phyloP scores from a whole-genome alignment of 2,888 invertebrate species.

The Campoletis raptor region DNA sequence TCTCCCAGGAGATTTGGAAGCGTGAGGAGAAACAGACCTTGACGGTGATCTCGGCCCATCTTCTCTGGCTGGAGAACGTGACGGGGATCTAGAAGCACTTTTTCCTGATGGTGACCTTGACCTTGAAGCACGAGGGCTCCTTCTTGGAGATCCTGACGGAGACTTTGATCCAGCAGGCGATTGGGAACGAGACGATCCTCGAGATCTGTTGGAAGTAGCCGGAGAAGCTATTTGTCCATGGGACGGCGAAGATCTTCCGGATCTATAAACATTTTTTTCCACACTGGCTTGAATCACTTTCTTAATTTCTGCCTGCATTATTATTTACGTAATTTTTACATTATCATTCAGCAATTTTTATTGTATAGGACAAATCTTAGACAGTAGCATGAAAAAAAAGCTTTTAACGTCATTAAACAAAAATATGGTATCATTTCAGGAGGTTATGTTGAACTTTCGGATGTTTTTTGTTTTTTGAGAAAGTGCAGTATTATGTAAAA shows the following conservation, averaged over 20 bases:
- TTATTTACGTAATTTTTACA: not conserved
- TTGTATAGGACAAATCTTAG: not conserved
- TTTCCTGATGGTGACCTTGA: slow-evolving; percentile 71
- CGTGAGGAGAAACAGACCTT: slow-evolving; percentile 71
- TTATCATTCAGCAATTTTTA: not conserved
- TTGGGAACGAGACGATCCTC: slow-evolving; percentile 71
- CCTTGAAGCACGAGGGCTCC: slow-evolving; percentile 28
- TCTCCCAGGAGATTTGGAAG: slow-evolving; percentile 65
- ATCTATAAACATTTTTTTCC: slow-evolving; percentile 68
- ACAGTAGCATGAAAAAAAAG: not conserved
- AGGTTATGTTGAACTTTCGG: not conserved
- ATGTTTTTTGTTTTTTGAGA: not conserved
- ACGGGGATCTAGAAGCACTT: slow-evolving; percentile 72
- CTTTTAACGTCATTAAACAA: not conserved
- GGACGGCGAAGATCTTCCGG: slow-evolving; percentile 72
- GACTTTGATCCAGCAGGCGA: slow-evolving; percentile 72
- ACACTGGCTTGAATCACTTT: not conserved
- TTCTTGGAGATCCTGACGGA: slow-evolving; percentile 71
- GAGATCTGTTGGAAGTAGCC: slow-evolving; percentile 76
- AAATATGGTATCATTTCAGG: not conserved
- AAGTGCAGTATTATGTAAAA: not conserved
- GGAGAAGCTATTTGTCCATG: slow-evolving; percentile 75
- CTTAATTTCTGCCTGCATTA: not conserved
- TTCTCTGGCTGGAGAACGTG: slow-evolving; percentile 68
- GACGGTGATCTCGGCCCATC: slow-evolving; percentile 74